Percentiles rank a stretch among this genome's conserved stretches.
Evolutionary conservation across 1,140 invertebrate genomes (phyloP).

Genomic region (Ceratina australensis): DNA sequence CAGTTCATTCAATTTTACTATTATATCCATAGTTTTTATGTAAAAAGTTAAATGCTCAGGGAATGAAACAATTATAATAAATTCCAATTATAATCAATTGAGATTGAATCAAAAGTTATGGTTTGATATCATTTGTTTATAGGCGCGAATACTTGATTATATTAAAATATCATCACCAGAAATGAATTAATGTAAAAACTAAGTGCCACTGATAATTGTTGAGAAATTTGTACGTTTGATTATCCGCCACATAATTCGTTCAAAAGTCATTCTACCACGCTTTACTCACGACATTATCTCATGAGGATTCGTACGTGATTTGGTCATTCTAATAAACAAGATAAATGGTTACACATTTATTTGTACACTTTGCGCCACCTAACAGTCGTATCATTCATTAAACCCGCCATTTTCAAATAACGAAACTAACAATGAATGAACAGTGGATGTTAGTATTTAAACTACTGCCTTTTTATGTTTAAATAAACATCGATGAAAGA

Average conservation of each 20-base stretch:
- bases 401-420: constrained; percentile 32
- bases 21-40: constrained; percentile 78
- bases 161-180: not conserved
- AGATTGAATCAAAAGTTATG: not conserved
- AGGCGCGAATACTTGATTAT: not conserved
- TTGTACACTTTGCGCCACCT: constrained; percentile 11
- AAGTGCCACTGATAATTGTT: not conserved
- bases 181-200: not conserved
- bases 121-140: not conserved
- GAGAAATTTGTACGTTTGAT: not conserved
- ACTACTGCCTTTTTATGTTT: not conserved
- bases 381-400: not conserved
- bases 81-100: not conserved
- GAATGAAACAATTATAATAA: not conserved
- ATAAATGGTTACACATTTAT: not conserved
- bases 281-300: not conserved
- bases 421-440: not conserved
- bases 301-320: not conserved
- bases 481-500: constrained; percentile 25
- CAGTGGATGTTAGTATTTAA: not conserved
- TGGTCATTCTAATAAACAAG: not conserved
- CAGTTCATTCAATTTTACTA: constrained; percentile 83
- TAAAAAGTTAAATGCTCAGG: not conserved
- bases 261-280: not conserved
- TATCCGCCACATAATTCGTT: not conserved